Base-by-base conservation (phyloP, 2,888 invertebrate genomes). In the Dicycla oo region DNA sequence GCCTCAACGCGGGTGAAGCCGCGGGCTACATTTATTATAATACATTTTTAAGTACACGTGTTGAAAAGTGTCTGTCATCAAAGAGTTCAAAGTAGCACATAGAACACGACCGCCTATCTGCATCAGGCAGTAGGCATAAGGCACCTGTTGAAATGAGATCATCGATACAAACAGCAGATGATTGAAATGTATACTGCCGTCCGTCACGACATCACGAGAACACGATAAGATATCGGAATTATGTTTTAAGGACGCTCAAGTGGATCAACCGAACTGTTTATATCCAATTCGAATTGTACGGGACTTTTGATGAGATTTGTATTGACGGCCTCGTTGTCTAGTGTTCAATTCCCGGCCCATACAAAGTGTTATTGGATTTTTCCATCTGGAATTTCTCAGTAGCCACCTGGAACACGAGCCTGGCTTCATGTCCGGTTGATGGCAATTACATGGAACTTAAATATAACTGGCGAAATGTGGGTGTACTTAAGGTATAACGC, bases 201-300 rank as follows among this genome's bases (percentile, higher is more conserved):
- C 72, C 51, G 85, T 84, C 89, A 87, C 84, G 88, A 82, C 71
- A 87, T 82, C 82, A 75, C 81, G 80, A 80, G 65, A 86, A 58
- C 80, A 73, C 80, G 88, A 88, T 88, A 87, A 89, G 84, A 85
- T 87, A 86, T 76, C 69, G 81, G 75, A 83, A 80, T 80, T 70
- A 80, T 80, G 77, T 78, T 81, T 77, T 78, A 80, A 77, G 81
- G 74, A 75, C 84, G 45, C 13, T 30, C 15, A 75, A 73, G 66
- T 74, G 53, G 70, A 65, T 65, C 65, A 68, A 26, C 23, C 47
- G 51, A 80, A 67, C 53, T 72, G 66, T 57, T 49, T 58, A 15
- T 18, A 40, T 47, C 11, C 49, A 51, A 62, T 67, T 58, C 38
- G 34, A 62, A 54, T 57, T 13, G 34, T 15, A 68, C 54, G 67